Base-by-base conservation (phyloP, 1,140 invertebrate species). In the Hyles euphorbiae region DNA sequence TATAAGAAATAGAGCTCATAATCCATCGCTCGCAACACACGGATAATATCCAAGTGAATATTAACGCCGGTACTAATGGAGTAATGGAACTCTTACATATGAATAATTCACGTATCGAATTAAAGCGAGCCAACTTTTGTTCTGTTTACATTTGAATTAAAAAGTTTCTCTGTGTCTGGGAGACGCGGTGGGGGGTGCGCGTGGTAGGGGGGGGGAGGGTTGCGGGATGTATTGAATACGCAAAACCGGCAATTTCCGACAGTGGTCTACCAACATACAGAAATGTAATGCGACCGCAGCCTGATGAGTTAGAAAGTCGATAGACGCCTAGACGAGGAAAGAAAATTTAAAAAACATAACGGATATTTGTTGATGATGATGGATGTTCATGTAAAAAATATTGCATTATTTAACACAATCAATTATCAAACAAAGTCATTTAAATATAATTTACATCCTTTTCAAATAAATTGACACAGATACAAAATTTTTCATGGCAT, bases 101-200 rank as follows among this genome's bases (percentile, higher is more conserved):
- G 56, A 63, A 63, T 63, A 63, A 63, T 63, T 58, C 61, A 63
- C 56, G 61, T 63, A 9, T 34, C 50, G 50, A 34, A 52, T 52
- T 52, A 52, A 34, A 64, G 53, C 57, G 62, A 56, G 48, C 48
- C 57, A 59, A 64, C 62, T 64, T 64, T 60, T 64, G 57, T 64
- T 63, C 57, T 64, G 58, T 64, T 64, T 60, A 64, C 62, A 64
- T 53, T 56, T 47, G 53, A 56, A 59, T 64, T 59, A 64, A 60
- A 64, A 64, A 60, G 57, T 60, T 64, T 60, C 53, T 33, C 53
- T 8, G 33, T 46, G 34, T 34, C 32, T 53, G 22, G 6, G 10
- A 12, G 50, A 36, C 11, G 46, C 8, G 58, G 53, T 22, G 9
- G 5, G 12, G 11, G 45, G 10, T 33, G 32, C 44, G 48, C 9